Percentiles rank a stretch among this genome's conserved stretches.
Evolutionary conservation across 2,797 vertebrate species (phyloP).

Genomic region (Crocidura indochinensis): DNA sequence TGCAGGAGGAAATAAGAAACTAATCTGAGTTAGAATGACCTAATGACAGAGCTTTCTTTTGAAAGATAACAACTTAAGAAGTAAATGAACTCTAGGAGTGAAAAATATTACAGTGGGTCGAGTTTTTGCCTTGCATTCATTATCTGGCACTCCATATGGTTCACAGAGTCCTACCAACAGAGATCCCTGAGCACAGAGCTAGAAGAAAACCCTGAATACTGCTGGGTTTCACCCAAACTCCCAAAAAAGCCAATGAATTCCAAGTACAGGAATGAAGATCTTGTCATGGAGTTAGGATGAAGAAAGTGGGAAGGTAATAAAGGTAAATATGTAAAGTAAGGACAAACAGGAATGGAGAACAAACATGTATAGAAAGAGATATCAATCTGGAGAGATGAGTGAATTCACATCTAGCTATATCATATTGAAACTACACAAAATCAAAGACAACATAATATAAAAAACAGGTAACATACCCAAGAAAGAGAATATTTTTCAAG

Average conservation of each 20-base stretch:
- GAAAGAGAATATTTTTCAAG: constrained; percentile 26
- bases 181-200: too few relatives aligned
- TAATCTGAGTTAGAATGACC: neutral
- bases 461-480: neutral
- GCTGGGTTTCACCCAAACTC: too few relatives aligned
- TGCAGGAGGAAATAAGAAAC: neutral
- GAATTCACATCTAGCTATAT: neutral
- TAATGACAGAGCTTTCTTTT: constrained; percentile 1
- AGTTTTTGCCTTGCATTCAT: too few relatives aligned
- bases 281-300: neutral
- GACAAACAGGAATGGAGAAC: neutral
- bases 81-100: too few relatives aligned
- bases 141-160: too few relatives aligned
- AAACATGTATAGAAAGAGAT: constrained; percentile 15
- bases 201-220: too few relatives aligned
- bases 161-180: too few relatives aligned
- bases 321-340: neutral
- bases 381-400: neutral
- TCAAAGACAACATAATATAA: constrained; percentile 13
- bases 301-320: neutral
- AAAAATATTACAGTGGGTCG: too few relatives aligned
- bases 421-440: constrained; percentile 23
- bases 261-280: constrained; percentile 5
- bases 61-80: neutral
- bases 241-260: constrained; percentile 4